Percentiles rank a stretch among this genome's conserved stretches.
phyloP scores from a whole-genome alignment of 2,888 invertebrate genomes.

The Miltochrista miniata region DNA sequence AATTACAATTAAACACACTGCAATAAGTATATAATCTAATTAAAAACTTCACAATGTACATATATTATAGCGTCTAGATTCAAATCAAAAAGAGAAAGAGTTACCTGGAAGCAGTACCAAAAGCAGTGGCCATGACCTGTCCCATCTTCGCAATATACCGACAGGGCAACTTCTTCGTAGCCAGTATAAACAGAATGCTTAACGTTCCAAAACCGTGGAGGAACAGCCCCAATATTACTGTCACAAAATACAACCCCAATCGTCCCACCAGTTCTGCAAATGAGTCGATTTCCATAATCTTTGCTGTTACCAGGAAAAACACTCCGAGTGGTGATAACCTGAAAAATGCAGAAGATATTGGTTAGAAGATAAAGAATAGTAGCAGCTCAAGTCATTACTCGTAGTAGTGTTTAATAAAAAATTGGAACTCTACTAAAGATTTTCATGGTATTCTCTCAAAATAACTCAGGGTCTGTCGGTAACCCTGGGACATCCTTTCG shows the following conservation, averaged over 20 bases:
- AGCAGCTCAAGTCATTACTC: background rate
- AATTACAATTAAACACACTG: no score
- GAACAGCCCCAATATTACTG: constrained; percentile 95
- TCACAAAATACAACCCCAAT: constrained; percentile 96
- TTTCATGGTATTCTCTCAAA: no score
- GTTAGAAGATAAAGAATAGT: background rate
- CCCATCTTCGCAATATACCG: constrained; percentile 91
- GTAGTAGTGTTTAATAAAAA: no score
- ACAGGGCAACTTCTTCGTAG: constrained; percentile 92
- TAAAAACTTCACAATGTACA: background rate
- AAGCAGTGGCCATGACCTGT: constrained; percentile 97
- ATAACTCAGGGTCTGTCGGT: no score
- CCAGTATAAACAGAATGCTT: constrained; percentile 92
- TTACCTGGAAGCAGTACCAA: constrained; percentile 96
- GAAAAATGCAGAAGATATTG: constrained; percentile 30
- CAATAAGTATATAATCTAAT: no score
- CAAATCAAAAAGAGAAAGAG: background rate
- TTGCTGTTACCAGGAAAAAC: constrained; percentile 94
- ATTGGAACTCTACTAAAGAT: no score
- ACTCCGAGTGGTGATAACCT: constrained; percentile 96
- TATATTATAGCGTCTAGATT: background rate
- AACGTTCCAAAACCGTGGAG: constrained; percentile 96
- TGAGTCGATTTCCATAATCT: constrained; percentile 95
- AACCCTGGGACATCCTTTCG: no score
- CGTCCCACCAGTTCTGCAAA: constrained; percentile 93